phyloP scores from a whole-genome alignment of 2,888 invertebrate genomes.

The Campopleginae sp. region DNA sequence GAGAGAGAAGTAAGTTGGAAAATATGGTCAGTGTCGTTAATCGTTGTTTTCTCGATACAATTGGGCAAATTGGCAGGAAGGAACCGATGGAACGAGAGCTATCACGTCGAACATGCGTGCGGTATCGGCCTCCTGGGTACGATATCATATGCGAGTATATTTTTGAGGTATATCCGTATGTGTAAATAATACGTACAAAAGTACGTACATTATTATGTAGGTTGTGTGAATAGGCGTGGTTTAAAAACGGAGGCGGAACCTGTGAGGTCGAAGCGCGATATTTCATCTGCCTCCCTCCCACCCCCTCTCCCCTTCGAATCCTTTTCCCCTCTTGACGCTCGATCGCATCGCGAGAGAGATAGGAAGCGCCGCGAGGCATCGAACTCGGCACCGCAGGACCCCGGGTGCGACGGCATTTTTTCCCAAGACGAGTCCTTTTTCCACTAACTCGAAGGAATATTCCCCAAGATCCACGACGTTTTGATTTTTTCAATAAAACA shows the following conservation, averaged over 20 bases:
- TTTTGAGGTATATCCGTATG: conserved; percentile 5
- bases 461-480: conserved; percentile 62
- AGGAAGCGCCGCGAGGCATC: conserved; percentile 76
- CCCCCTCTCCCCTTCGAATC: conserved; percentile 6
- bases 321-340: conserved; percentile 39
- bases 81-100: conserved; percentile 60
- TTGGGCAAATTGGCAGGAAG: conserved; percentile 3
- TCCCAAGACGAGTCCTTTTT: conserved; percentile 55
- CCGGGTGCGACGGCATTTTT: conserved; percentile 67
- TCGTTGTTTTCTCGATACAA: conserved; percentile 1
- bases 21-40: not conserved
- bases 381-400: conserved; percentile 79
- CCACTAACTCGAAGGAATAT: not conserved
- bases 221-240: conserved; percentile 81
- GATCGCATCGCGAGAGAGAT: conserved; percentile 59
- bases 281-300: conserved; percentile 75
- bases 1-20: conserved; percentile 1
- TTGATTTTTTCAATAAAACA: conserved; percentile 63
- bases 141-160: not conserved
- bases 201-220: conserved; percentile 74
- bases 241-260: conserved; percentile 82
- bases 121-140: conserved; percentile 56
- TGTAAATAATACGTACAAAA: conserved; percentile 32
- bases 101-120: conserved; percentile 71
- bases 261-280: conserved; percentile 70